phyloP scores from a whole-genome alignment of 2,888 invertebrate species.

The Elysia crispata region DNA sequence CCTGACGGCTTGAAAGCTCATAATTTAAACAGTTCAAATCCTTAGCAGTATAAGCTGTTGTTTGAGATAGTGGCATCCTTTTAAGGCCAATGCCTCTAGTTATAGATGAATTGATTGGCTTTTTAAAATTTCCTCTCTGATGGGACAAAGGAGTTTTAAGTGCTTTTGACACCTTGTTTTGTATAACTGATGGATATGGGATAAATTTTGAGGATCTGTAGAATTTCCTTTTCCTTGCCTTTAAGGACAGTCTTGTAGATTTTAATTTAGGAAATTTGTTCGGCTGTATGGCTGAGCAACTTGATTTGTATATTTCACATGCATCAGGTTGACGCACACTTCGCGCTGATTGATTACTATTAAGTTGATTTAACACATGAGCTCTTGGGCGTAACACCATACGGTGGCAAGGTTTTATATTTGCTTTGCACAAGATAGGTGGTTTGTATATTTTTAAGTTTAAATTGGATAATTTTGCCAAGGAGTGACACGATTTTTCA shows the following conservation, averaged over 20 bases:
- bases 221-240: too few relatives aligned
- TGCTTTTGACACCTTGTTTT: too few relatives aligned
- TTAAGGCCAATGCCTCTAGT: too few relatives aligned
- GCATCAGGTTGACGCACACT: not conserved
- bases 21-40: too few relatives aligned
- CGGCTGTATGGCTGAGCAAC: not conserved
- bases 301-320: conserved; percentile 26
- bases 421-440: not conserved
- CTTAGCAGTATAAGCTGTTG: too few relatives aligned
- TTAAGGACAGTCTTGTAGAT: too few relatives aligned
- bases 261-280: too few relatives aligned
- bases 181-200: too few relatives aligned
- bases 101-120: not conserved
- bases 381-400: conserved; percentile 29
- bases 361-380: conserved; percentile 12
- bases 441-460: not conserved
- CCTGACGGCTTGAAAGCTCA: too few relatives aligned
- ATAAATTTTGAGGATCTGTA: too few relatives aligned
- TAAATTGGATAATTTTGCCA: not conserved
- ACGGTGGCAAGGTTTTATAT: not conserved
- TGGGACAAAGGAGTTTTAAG: too few relatives aligned
- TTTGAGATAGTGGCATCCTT: too few relatives aligned
- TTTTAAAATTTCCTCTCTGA: conserved; percentile 5
- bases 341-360: conserved; percentile 43
- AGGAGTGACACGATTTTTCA: not conserved